Conservation (phyloP, 2,797 vertebrate genomes). For the Knipowitschia caucasica region DNA sequence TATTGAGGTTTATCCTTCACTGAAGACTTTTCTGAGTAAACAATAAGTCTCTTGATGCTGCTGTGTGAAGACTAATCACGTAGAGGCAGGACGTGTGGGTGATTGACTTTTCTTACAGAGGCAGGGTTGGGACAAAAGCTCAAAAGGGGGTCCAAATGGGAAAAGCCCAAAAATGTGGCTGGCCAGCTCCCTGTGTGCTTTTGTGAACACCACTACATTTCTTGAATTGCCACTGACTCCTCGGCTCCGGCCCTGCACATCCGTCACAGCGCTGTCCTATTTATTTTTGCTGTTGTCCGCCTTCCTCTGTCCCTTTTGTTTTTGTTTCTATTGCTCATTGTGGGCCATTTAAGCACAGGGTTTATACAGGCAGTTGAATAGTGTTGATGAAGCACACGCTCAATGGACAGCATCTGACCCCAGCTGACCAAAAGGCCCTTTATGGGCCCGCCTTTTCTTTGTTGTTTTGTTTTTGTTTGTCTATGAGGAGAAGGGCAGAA, state of each 20-base stretch:
- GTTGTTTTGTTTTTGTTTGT: slow-evolving; percentile 83
- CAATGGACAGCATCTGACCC: slow-evolving; percentile 84
- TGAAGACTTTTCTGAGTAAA: slow-evolving; percentile 54
- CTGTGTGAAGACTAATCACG: slow-evolving; percentile 31
- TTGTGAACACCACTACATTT: slow-evolving; percentile 80
- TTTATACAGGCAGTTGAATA: slow-evolving; percentile 77
- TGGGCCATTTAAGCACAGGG: slow-evolving; percentile 83
- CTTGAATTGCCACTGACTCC: slow-evolving; percentile 82
- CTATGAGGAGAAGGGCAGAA: slow-evolving; percentile 71
- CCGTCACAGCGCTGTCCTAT: slow-evolving; percentile 83
- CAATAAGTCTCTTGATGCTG: slow-evolving; percentile 39
- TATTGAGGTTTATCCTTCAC: background rate
- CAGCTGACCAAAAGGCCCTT: slow-evolving; percentile 80
- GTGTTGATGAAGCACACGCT: slow-evolving; percentile 75
- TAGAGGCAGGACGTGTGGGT: slow-evolving; percentile 58
- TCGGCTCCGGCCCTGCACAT: slow-evolving; percentile 80
- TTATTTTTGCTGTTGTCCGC: slow-evolving; percentile 82
- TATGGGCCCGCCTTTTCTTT: slow-evolving; percentile 74
- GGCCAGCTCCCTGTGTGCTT: slow-evolving; percentile 75
- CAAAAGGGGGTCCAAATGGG: slow-evolving; percentile 78
- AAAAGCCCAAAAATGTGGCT: slow-evolving; percentile 77
- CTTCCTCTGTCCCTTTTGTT: slow-evolving; percentile 70
- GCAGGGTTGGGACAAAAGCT: slow-evolving; percentile 75
- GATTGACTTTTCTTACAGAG: slow-evolving; percentile 81
- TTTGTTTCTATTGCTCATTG: slow-evolving; percentile 79